Conservation (phyloP, 2,113 vertebrate genomes). For the Apistogramma diplotaenia region DNA sequence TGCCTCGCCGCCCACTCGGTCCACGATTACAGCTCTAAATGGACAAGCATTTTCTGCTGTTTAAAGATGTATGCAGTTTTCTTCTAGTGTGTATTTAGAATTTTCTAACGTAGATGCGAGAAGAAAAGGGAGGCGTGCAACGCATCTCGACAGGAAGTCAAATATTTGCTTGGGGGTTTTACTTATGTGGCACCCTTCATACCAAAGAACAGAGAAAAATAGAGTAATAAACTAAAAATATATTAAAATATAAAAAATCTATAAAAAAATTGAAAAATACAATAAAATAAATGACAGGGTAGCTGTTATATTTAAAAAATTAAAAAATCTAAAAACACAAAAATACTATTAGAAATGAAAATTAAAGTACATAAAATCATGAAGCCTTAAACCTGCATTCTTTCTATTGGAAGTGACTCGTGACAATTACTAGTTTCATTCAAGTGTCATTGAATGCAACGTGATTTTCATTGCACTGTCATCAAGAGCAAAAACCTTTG, state of each 20-base stretch:
- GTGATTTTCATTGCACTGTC: background rate
- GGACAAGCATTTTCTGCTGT: background rate
- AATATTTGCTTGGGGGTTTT: background rate
- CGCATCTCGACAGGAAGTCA: background rate
- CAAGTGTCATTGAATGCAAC: background rate
- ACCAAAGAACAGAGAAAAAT: background rate
- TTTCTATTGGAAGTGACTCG: background rate
- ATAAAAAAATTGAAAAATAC: background rate
- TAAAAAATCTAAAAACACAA: background rate
- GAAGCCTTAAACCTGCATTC: background rate
- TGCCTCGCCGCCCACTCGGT: slow-evolving; percentile 8
- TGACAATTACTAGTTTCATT: background rate
- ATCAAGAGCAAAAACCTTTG: background rate
- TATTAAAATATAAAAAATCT: background rate
- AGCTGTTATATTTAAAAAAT: background rate
- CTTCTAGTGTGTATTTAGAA: background rate
- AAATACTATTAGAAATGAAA: background rate
- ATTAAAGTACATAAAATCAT: background rate
- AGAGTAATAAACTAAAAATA: background rate
- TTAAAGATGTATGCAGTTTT: background rate
- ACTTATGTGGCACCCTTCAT: background rate
- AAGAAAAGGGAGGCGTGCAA: background rate
- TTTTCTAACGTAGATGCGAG: background rate
- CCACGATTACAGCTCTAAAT: slow-evolving; percentile 8
- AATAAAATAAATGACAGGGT: background rate